Base-by-base conservation (phyloP, 30 jellyfish, hydroid and myxozoan species). In the Aurelia aurita complex sp. Pacific region DNA sequence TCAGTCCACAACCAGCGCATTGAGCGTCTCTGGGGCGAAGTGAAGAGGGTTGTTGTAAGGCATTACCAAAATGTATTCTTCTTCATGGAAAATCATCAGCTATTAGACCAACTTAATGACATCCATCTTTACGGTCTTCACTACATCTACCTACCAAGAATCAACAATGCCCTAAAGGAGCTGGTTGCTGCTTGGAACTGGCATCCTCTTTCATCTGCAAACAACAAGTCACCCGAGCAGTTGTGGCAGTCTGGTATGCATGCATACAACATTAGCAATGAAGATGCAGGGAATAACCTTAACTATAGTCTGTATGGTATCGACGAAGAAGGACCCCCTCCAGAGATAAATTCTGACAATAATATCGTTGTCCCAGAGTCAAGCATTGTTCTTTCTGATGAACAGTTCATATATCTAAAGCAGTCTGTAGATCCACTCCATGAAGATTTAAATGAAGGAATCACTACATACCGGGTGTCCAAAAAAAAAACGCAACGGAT, bases 1-100 rank as follows among this genome's bases (percentile, higher is more conserved):
- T 51, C 78, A 55, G 83, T 71, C 13, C 91, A 82, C 53, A 82
- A 82, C 77, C 91, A 82, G 85, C 54, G 91, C 54, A 67, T 82
- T 38, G 91, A 82, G 53, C 43, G 91, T 19, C 50, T 82, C 18
- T 69, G 85, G 85, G 84, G 59, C n/a, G 91, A 82, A 36, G 85
- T 82, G 76, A 67, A 43, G 40, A 60, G 76, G 32, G 91, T 71
- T 71, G 75, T 71, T 6, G 54, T n/a, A 35, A 67, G 54, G 57
- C 34, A 67, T 40, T 82, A 53, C 85, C 46, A 35, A 40, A 71
- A 82, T 50, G 55, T 82, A 50, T 82, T 82, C 53, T 60, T 35
- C n/a, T 82, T 40, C 55, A 55, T 82, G 83, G 77, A 67, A 23
- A 50, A 23, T 51, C 74, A 69, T n/a, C 85, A 77, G 36, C 16